Base-by-base conservation (phyloP, 2,113 vertebrate species). In the Manacus vitellinus region DNA sequence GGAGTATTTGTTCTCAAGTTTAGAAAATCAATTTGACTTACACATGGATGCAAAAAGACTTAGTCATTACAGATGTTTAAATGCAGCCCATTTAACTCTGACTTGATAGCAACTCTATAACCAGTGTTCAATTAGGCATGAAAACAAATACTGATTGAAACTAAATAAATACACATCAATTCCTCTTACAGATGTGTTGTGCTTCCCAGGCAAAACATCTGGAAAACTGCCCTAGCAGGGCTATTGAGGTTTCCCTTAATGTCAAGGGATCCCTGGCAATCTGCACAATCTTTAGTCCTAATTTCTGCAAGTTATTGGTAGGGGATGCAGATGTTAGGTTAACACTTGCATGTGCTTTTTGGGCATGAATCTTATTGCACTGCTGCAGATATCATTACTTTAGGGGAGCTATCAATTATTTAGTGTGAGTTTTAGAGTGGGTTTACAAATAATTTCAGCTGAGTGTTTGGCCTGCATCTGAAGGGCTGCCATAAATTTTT, bases 61-160 rank as follows among this genome's bases (percentile, higher is more conserved):
- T 85, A 68, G 23, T 91, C 58, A 75, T 79, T 31, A 73, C 41
- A 82, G 65, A 82, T 78, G 21, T 87, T 91, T 78, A 91, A 91
- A 84, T 31, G 49, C 18, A 85, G 28, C 9, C 31, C 65, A 78
- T 81, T 91, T 94, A 81, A 58, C 47, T 58, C 15, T 61, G 65
- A 65, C 58, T 87, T 73, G 74, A 91, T 85, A 91, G n/a, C 44
- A 85, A 35, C 23, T 55, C 80, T 86, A n/a, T 51, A 91, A 81
- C 79, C 77, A 91, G 43, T n/a, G 2, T 79, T 92, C 43, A 95
- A 2, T 92, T 88, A 94, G 51, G 49, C 81, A 85, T 70, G 87
- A 89, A 94, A 95, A 82, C 28, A 89, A 91, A 89, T 65, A 81
- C 59, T 73, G 54, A 85, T 88, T 89, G 58, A 89, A 94, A 78